Percentiles rank a stretch among this genome's conserved stretches.
Evolutionary conservation across 2,113 vertebrate species (phyloP).

Genomic region (Coptodon rendalli): DNA sequence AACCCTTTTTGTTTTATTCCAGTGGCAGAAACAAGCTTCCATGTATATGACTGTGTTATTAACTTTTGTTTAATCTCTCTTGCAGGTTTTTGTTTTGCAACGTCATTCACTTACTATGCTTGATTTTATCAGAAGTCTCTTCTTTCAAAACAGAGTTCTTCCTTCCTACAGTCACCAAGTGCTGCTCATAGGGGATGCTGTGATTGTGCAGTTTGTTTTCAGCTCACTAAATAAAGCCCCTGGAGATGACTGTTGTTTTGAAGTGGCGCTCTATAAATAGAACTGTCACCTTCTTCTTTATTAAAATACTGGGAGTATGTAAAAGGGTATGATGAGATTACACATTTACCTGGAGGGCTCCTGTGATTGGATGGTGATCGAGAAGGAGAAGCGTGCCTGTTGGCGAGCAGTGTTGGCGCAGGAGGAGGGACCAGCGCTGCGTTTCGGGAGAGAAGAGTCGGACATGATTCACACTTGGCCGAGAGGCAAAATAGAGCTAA

Average conservation of each 20-base stretch:
- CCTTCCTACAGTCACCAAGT: neutral
- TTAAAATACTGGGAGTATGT: neutral
- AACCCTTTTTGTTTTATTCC: neutral
- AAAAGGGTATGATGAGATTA: neutral
- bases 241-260: neutral
- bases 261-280: neutral
- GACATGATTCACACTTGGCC: constrained; percentile 10
- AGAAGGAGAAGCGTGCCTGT: constrained; percentile 35
- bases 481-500: neutral
- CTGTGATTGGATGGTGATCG: constrained; percentile 23
- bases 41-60: neutral
- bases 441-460: neutral
- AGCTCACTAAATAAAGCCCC: neutral
- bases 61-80: neutral
- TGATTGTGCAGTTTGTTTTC: neutral
- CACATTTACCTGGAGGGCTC: constrained; percentile 45
- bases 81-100: neutral
- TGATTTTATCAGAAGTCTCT: neutral
- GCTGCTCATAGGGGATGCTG: neutral
- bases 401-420: neutral
- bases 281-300: neutral
- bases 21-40: fast-evolving
- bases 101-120: neutral
- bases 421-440: constrained; percentile 43
- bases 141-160: neutral